Conservation (phyloP, 2,797 vertebrate genomes). For the Glossophaga mutica region DNA sequence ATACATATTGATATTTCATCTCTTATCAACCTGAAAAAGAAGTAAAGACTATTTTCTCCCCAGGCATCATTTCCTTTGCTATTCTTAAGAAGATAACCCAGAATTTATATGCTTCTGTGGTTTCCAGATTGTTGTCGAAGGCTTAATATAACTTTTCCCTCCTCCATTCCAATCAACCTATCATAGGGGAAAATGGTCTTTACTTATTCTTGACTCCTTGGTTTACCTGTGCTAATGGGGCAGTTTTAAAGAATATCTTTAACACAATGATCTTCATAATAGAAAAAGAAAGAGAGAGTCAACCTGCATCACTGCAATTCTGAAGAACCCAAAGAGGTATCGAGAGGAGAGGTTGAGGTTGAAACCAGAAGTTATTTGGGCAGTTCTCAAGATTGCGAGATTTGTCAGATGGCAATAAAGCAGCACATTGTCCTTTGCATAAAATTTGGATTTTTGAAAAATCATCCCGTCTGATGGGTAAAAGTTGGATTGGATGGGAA, state of each 20-base stretch:
- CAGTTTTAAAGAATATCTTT: neutral
- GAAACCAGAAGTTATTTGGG: neutral
- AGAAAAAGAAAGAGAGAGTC: neutral
- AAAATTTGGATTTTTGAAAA: slow-evolving; percentile 26
- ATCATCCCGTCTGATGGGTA: neutral
- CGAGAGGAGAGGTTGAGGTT: neutral
- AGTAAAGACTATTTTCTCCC: neutral
- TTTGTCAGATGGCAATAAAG: neutral
- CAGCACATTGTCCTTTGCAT: neutral
- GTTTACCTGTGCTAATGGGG: neutral
- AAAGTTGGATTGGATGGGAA: neutral
- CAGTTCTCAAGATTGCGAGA: neutral
- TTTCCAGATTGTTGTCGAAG: neutral
- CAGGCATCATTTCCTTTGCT: neutral
- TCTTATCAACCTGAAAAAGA: neutral
- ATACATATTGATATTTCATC: neutral
- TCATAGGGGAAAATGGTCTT: neutral
- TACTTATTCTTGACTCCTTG: neutral
- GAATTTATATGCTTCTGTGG: neutral
- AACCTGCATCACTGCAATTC: neutral
- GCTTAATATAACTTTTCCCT: neutral
- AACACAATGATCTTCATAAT: neutral
- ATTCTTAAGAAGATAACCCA: neutral
- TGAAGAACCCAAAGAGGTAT: neutral
- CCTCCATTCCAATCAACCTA: neutral